These are phyloP conservation scores for Pterocles burchelli DNA, from an alignment of 2,113 vertebrate genomes.

Conservation along the genomic window DNA sequence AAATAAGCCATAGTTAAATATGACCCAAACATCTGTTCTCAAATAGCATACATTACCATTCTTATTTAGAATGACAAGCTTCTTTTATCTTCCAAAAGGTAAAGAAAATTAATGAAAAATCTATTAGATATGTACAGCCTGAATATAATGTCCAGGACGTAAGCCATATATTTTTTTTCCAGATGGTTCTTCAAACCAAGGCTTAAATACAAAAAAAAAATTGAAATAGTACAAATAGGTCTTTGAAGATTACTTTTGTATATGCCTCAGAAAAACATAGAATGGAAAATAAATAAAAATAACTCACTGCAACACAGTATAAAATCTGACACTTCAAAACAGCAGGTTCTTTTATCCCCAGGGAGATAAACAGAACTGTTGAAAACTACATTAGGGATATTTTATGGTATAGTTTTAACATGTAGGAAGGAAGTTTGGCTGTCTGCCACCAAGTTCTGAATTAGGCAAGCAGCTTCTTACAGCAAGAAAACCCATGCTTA, in stretches of 20 bases:
- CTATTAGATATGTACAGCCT: not conserved
- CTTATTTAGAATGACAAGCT: not conserved
- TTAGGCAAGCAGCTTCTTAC: slow-evolving; percentile 31
- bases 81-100: not conserved
- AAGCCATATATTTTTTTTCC: not conserved
- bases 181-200: slow-evolving; percentile 56
- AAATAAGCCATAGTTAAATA: not conserved
- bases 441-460: slow-evolving; percentile 24
- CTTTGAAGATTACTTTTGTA: slow-evolving; percentile 74
- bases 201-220: slow-evolving; percentile 63
- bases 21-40: not conserved
- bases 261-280: slow-evolving; percentile 62
- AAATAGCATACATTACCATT: not conserved
- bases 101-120: not conserved
- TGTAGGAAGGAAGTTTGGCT: slow-evolving; percentile 49
- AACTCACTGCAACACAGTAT: slow-evolving; percentile 50
- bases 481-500: slow-evolving; percentile 11
- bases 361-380: slow-evolving; percentile 73
- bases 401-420: slow-evolving; percentile 66
- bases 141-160: not conserved
- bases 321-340: slow-evolving; percentile 76
- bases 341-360: slow-evolving; percentile 62
- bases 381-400: slow-evolving; percentile 72
- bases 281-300: slow-evolving; percentile 75
- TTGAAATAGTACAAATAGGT: slow-evolving; percentile 63